phyloP scores from a whole-genome alignment of 2,888 invertebrate genomes.

The Chrysolina oricalcia region DNA sequence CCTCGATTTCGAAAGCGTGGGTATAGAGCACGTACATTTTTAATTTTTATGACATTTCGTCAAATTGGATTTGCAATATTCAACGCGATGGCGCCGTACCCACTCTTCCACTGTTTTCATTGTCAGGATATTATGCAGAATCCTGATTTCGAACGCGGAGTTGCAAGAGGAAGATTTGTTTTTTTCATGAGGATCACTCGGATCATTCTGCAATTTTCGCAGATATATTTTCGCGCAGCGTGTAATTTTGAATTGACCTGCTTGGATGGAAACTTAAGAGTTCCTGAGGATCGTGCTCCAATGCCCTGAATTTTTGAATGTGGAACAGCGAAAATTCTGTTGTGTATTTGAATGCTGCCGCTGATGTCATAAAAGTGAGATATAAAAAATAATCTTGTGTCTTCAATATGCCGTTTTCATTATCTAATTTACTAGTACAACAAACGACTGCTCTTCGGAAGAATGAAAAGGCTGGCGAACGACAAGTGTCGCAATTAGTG shows the following conservation, averaged over 20 bases:
- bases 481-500: no score
- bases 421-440: no score
- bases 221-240: background rate
- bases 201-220: background rate
- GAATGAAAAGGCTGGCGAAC: no score
- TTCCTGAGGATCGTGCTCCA: background rate
- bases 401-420: background rate
- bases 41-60: conserved; percentile 48
- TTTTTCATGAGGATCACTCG: conserved; percentile 20
- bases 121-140: background rate
- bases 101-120: background rate
- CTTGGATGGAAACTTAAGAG: background rate
- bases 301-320: background rate
- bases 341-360: background rate
- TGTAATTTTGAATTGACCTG: background rate
- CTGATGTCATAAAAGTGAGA: no score
- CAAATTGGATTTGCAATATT: conserved; percentile 52
- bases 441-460: no score
- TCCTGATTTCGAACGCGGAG: background rate
- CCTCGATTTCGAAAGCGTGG: conserved; percentile 32
- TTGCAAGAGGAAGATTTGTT: background rate
- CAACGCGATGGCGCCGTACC: conserved; percentile 22
- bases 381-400: no score
- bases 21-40: conserved; percentile 37
- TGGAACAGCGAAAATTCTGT: background rate